A percentile compares a stretch with the other conserved stretches of the same genome.
These are phyloP conservation scores for Apteryx mantelli DNA, from an alignment of 2,113 vertebrate genomes.

Conservation along the genomic window DNA sequence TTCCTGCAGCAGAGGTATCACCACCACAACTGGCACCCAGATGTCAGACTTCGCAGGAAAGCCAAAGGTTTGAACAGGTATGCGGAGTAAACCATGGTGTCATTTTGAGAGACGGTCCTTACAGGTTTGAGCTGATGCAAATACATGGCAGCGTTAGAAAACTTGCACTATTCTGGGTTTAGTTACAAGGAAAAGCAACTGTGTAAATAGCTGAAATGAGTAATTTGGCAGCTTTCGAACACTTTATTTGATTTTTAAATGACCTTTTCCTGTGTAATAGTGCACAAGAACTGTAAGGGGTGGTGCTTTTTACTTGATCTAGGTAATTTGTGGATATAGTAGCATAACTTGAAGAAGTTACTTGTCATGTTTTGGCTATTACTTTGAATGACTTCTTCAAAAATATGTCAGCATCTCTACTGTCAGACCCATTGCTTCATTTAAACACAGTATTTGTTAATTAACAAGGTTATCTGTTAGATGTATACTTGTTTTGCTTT, in stretches of 20 bases:
- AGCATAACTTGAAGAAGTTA: not conserved
- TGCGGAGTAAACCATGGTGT: no score
- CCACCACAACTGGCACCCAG: not conserved
- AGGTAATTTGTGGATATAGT: accelerated
- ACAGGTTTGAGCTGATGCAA: not conserved
- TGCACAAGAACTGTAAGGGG: accelerated
- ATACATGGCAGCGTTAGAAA: not conserved
- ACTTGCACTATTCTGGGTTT: accelerated
- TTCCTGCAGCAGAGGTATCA: not conserved
- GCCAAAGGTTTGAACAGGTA: not conserved
- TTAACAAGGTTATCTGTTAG: not conserved
- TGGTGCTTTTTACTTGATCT: not conserved
- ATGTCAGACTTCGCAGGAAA: not conserved
- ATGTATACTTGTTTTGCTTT: not conserved
- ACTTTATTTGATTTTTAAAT: not conserved
- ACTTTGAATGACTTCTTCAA: not conserved
- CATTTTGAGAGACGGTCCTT: not conserved
- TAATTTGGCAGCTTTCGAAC: not conserved
- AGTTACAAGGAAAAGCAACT: not conserved
- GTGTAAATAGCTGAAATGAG: not conserved
- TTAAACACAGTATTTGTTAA: not conserved
- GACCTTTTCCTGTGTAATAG: not conserved
- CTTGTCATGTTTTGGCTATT: not conserved
- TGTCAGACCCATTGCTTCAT: not conserved
- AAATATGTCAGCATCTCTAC: not conserved